Evolutionary conservation across 2,888 invertebrate genomes (phyloP).

Genomic region (Augiades crinisus): DNA sequence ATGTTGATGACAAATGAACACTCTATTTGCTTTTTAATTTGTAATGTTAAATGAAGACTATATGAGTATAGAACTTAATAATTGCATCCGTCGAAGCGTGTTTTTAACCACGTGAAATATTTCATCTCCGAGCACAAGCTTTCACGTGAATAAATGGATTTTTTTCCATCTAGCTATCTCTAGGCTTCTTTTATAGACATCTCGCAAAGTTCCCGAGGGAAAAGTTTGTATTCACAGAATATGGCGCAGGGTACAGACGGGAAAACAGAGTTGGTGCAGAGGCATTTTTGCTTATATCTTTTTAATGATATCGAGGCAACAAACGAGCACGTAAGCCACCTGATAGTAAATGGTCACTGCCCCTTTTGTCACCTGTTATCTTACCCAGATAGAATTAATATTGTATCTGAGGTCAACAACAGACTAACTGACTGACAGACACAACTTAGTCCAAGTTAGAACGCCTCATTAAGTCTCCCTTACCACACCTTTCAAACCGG

Average conservation of each 20-base stretch:
- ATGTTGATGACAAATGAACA: no score
- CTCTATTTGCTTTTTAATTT: no score
- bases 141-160: constrained; percentile 1
- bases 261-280: constrained; percentile 12
- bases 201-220: constrained; percentile 10
- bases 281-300: constrained; percentile 22
- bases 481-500: no score
- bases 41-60: background rate
- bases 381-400: no score
- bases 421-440: no score
- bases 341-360: no score
- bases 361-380: no score
- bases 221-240: constrained; percentile 27
- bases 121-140: constrained; percentile 1
- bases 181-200: background rate
- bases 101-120: background rate
- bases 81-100: background rate
- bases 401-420: no score
- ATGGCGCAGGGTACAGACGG: background rate
- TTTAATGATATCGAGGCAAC: no score
- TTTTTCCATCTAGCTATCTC: background rate
- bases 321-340: no score
- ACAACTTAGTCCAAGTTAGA: no score
- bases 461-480: no score
- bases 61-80: background rate